Evolutionary conservation across 2,888 invertebrate species (phyloP).

Genomic region (Melitaea athalia): DNA sequence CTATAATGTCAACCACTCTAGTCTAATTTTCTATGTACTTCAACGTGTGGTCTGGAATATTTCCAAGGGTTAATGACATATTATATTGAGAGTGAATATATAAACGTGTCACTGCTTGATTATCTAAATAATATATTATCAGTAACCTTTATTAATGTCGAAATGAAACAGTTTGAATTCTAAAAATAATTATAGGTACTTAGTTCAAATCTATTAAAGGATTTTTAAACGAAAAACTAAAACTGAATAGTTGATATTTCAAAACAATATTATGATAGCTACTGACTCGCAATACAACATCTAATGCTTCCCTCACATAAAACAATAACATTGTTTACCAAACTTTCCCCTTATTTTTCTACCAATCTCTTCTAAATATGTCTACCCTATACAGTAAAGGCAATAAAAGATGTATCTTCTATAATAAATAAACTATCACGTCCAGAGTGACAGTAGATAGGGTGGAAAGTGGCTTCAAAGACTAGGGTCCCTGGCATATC

Average conservation of each 20-base stretch:
- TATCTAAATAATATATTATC: too few relatives aligned
- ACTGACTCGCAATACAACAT: background rate
- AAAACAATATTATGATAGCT: background rate
- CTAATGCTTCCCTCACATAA: background rate
- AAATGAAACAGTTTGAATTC: too few relatives aligned
- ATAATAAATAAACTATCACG: slow-evolving; percentile 28
- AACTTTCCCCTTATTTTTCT: slow-evolving; percentile 2
- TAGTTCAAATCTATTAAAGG: too few relatives aligned
- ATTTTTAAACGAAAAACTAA: too few relatives aligned
- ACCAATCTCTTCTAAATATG: slow-evolving; percentile 9
- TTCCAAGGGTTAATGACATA: too few relatives aligned
- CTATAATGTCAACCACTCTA: too few relatives aligned
- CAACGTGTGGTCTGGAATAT: too few relatives aligned
- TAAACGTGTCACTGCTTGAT: too few relatives aligned
- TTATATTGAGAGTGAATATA: too few relatives aligned
- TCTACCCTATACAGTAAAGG: slow-evolving; percentile 12
- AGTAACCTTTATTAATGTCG: too few relatives aligned
- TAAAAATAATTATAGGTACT: too few relatives aligned
- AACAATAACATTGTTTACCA: slow-evolving; percentile 9
- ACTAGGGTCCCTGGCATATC: slow-evolving; percentile 25
- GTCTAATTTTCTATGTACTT: too few relatives aligned
- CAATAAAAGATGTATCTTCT: slow-evolving; percentile 26
- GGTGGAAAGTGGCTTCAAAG: slow-evolving; percentile 23
- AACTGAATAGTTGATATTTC: background rate
- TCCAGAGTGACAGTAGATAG: slow-evolving; percentile 25